These are phyloP conservation scores for Drosophila oshimai DNA, from an alignment of 1,140 invertebrate genomes.

Conservation along the genomic window DNA sequence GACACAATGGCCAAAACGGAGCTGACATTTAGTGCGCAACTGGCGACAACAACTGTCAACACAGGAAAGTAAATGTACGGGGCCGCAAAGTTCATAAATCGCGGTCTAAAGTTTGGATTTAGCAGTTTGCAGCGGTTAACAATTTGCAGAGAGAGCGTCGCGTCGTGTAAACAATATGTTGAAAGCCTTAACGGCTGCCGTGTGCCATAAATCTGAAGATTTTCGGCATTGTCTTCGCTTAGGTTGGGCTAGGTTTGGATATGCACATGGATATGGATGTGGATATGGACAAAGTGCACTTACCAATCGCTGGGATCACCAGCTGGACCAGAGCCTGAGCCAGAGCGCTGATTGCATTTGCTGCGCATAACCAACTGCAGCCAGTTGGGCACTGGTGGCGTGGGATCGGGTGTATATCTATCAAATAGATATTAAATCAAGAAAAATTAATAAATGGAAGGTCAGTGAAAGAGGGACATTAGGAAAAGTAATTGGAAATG, in stretches of 20 bases:
- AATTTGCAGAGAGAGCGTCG: constrained; percentile 3
- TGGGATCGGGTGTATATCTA: constrained; percentile 77
- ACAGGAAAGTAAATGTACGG: constrained; percentile 73
- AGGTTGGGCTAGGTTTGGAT: constrained; percentile 15
- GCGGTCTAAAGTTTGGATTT: constrained; percentile 14
- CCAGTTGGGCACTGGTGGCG: constrained; percentile 78
- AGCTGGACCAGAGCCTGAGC: constrained; percentile 5
- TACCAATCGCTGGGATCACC: constrained; percentile 58
- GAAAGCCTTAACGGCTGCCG: constrained; percentile 61
- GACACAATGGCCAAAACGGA: constrained; percentile 64
- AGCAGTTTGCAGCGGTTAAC: not conserved
- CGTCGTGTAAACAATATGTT: constrained; percentile 71
- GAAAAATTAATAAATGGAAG: not conserved
- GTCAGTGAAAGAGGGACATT: not conserved
- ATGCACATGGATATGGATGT: not conserved
- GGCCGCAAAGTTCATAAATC: constrained; percentile 77
- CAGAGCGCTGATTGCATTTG: constrained; percentile 67
- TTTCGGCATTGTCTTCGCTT: constrained; percentile 37
- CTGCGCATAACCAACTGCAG: constrained; percentile 81
- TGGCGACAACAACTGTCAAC: constrained; percentile 75
- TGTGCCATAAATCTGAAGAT: constrained; percentile 71
- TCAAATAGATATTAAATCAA: not conserved
- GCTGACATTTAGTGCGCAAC: constrained; percentile 67
- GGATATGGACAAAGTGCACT: constrained; percentile 38
- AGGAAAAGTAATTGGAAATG: no score